Conservation (phyloP, 1,140 invertebrate species). For the Ylistrum balloti region DNA sequence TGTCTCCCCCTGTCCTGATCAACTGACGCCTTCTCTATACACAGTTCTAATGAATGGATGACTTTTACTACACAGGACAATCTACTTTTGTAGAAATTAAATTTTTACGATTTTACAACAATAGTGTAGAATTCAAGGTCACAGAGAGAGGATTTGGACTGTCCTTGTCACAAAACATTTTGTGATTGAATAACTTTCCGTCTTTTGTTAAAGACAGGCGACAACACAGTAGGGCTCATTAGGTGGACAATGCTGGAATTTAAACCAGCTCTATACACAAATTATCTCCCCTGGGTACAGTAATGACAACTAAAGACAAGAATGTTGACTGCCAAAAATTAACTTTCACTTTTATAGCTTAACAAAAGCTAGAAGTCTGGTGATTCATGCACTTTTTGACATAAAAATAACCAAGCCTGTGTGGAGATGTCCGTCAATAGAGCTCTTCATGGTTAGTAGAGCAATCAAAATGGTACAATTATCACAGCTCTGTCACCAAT, state of each 20-base stretch:
- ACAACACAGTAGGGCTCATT: background rate
- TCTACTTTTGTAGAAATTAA: background rate
- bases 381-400: background rate
- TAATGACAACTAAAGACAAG: conserved; percentile 21
- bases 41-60: background rate
- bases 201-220: background rate
- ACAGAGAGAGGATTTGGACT: background rate
- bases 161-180: background rate
- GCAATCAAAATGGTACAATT: background rate
- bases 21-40: conserved; percentile 32
- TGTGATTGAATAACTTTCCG: background rate
- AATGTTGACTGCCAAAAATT: background rate
- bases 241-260: background rate
- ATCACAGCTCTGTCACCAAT: background rate
- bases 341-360: background rate
- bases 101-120: conserved; percentile 36
- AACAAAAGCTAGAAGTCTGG: background rate
- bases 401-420: background rate
- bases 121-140: conserved; percentile 28
- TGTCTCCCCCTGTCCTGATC: conserved; percentile 12
- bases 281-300: conserved; percentile 8
- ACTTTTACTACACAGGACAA: conserved; percentile 30
- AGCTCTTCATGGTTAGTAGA: background rate
- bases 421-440: background rate
- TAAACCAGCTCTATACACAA: background rate